Evolutionary conservation across 2,888 invertebrate species (phyloP).

Genomic region (Palloptera scutellata): DNA sequence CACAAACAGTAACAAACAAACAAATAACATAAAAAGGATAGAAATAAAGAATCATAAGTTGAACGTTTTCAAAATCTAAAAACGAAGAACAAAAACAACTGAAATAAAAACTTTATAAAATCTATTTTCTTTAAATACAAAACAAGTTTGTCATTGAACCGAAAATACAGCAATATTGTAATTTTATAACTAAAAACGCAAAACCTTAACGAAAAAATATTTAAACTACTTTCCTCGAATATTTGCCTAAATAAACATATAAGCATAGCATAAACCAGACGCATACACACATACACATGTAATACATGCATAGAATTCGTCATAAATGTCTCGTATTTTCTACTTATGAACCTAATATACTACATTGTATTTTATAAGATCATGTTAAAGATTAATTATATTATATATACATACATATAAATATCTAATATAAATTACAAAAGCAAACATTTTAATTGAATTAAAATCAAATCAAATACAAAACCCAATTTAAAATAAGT

Average conservation of each 20-base stretch:
- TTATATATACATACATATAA: too few species aligned
- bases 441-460: too few species aligned
- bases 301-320: neutral
- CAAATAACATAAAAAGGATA: conserved; percentile 12
- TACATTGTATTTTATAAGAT: too few species aligned
- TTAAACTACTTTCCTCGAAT: conserved; percentile 5
- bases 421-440: too few species aligned
- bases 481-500: too few species aligned
- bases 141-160: neutral
- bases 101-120: conserved; percentile 34
- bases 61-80: conserved; percentile 14
- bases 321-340: too few species aligned
- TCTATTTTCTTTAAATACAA: conserved; percentile 13
- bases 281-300: neutral
- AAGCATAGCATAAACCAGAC: conserved; percentile 1
- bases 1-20: neutral
- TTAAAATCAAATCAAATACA: too few species aligned
- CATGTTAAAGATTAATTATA: too few species aligned
- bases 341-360: too few species aligned
- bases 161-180: conserved; percentile 12
- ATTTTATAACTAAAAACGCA: conserved; percentile 7
- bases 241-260: neutral
- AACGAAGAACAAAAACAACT: conserved; percentile 5
- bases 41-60: conserved; percentile 13
- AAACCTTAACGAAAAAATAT: neutral